Conservation (phyloP, 2,888 invertebrate species). For the Nyleta sp. region DNA sequence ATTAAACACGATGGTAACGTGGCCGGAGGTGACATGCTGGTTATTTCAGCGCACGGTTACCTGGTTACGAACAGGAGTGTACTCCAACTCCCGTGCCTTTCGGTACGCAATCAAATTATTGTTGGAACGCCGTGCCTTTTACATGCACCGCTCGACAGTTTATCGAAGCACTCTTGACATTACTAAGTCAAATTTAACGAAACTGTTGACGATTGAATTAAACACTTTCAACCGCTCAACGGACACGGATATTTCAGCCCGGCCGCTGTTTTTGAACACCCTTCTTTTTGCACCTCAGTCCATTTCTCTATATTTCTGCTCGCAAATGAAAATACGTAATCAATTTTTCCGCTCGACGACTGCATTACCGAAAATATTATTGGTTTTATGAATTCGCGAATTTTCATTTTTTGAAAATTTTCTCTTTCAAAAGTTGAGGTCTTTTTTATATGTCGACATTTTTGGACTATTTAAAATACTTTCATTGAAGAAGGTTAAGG, state of each 20-base stretch:
- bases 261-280: neutral
- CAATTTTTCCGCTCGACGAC: neutral
- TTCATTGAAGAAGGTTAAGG: no score
- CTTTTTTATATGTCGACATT: no score
- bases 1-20: constrained; percentile 59
- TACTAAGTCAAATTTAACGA: constrained; percentile 62
- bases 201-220: constrained; percentile 52
- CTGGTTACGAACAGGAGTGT: constrained; percentile 59
- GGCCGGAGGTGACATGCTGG: constrained; percentile 55
- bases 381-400: no score
- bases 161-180: constrained; percentile 62
- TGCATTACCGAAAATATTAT: no score
- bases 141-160: constrained; percentile 58
- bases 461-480: no score
- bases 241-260: constrained; percentile 33
- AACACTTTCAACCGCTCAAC: constrained; percentile 38
- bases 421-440: no score
- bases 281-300: constrained; percentile 15
- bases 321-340: no score
- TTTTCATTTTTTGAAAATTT: no score
- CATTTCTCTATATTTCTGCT: neutral
- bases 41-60: constrained; percentile 58
- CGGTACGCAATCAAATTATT: constrained; percentile 60
- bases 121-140: constrained; percentile 58
- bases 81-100: constrained; percentile 56